Evolutionary conservation across 1,140 invertebrate genomes (phyloP), one percentile per base, ranked within the genome.

Genomic region (Drosophila fuyamai): DNA sequence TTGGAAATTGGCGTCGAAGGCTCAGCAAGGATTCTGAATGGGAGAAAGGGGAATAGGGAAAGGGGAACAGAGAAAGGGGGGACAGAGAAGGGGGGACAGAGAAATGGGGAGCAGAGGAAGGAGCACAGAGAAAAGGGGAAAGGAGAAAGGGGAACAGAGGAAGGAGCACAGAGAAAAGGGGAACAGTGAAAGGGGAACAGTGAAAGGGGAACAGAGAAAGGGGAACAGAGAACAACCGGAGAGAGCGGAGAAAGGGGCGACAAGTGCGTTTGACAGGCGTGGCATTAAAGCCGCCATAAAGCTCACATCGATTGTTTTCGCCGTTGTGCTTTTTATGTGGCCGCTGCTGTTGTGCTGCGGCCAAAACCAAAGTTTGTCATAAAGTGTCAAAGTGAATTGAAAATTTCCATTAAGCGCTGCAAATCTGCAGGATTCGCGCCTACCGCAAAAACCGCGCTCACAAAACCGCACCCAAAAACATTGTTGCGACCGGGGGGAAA

Each of bases 321-420:
- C 47, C 32, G 40, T 23, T 65, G 41, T 41, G 51, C 40, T 53
- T 14, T 61, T 51, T 16, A 51, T 51, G 29, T 60, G 58, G 47
- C 54, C 50, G 47, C 43, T 53, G 51, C 41, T 27, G 40, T 23
- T 58, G 35, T 36, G 38, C 43, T 47, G 13, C 44, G 65, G 43
- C 43, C 67, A 47, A 80, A 89, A 84, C 83, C 83, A 89, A 88
- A 88, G 80, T 89, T 88, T 88, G 83, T 80, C 83, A 88, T 77
- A 88, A 88, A 88, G 76, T 88, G 83, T 89, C 83, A 88, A 89
- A 88, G 80, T 71, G 84, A 88, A 88, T 89, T 84, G 76, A 80
- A 88, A 83, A 89, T 88, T 89, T 89, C 68, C 80, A 88, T 88
- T 89, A 84, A 80, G 84, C 84, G 80, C 54, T 84, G 62, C 67